Conservation (phyloP, 2,797 vertebrate species). For the Danio jaintianensis region DNA sequence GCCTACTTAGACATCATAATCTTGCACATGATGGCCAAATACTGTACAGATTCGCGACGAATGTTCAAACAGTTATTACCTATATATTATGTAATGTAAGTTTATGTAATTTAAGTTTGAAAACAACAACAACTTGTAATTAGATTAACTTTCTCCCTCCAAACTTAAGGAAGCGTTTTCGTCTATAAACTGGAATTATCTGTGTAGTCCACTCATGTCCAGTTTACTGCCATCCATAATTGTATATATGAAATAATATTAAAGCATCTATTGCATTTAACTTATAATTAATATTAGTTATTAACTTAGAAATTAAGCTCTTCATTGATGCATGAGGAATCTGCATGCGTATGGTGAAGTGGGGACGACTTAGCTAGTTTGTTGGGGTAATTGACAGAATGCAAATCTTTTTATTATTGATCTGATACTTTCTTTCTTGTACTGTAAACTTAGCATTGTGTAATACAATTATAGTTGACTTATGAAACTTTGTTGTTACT, state of each 20-base stretch:
- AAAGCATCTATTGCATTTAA: not conserved
- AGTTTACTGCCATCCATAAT: not conserved
- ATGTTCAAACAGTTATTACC: no score
- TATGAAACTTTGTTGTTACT: not conserved
- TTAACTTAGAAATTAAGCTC: no score
- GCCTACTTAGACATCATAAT: slow-evolving; percentile 11
- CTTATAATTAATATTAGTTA: no score
- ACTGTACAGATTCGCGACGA: not conserved
- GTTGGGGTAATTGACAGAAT: not conserved
- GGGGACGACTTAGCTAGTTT: not conserved
- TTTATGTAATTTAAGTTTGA: not conserved
- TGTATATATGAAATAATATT: not conserved
- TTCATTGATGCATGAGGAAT: not conserved
- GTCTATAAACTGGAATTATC: not conserved
- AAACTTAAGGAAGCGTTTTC: not conserved
- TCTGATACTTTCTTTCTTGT: not conserved
- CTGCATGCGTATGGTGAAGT: not conserved
- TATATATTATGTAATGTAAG: no score
- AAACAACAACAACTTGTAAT: not conserved
- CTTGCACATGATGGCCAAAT: not conserved
- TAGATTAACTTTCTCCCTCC: not conserved
- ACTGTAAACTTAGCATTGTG: not conserved
- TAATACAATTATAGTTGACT: not conserved
- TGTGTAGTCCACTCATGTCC: not conserved
- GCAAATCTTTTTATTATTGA: not conserved